Conservation (phyloP, 2,888 invertebrate species). For the Callyntrura guangdongensis region DNA sequence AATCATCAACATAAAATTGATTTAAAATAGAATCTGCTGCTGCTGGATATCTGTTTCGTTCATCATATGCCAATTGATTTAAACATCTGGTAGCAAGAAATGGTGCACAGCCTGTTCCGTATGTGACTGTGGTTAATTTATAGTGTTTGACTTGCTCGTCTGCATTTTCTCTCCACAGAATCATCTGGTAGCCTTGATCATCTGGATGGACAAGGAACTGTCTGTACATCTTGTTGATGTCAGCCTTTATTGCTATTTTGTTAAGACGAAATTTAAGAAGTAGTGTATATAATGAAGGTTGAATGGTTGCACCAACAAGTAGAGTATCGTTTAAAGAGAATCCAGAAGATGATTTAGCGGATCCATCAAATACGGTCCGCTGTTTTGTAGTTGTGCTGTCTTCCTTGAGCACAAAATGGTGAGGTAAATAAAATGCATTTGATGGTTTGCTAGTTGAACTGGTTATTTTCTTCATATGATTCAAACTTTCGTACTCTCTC, state of each 20-base stretch:
- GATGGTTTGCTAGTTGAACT: not conserved
- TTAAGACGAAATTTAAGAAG: constrained; percentile 85
- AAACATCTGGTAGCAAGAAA: constrained; percentile 85
- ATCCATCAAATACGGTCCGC: constrained; percentile 80
- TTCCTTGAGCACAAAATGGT: constrained; percentile 81
- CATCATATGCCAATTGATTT: constrained; percentile 84
- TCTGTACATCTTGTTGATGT: constrained; percentile 86
- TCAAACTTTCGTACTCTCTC: not conserved
- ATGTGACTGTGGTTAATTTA: constrained; percentile 85
- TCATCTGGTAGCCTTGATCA: constrained; percentile 85
- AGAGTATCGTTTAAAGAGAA: constrained; percentile 85
- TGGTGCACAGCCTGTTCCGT: constrained; percentile 85
- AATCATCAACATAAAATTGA: constrained; percentile 85
- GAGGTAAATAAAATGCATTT: constrained; percentile 84
- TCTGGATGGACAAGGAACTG: constrained; percentile 84
- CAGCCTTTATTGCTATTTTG: constrained; percentile 85
- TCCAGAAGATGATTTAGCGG: constrained; percentile 47
- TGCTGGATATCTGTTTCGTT: constrained; percentile 61
- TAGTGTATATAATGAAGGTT: constrained; percentile 85
- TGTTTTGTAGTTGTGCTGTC: constrained; percentile 70
- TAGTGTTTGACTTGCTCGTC: constrained; percentile 78
- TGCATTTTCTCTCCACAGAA: constrained; percentile 85
- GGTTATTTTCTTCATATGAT: not conserved
- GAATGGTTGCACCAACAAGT: constrained; percentile 85
- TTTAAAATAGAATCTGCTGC: constrained; percentile 75